These are phyloP conservation scores for Sclerurus mexicanus DNA, from an alignment of 2,113 vertebrate species.

Conservation along the genomic window DNA sequence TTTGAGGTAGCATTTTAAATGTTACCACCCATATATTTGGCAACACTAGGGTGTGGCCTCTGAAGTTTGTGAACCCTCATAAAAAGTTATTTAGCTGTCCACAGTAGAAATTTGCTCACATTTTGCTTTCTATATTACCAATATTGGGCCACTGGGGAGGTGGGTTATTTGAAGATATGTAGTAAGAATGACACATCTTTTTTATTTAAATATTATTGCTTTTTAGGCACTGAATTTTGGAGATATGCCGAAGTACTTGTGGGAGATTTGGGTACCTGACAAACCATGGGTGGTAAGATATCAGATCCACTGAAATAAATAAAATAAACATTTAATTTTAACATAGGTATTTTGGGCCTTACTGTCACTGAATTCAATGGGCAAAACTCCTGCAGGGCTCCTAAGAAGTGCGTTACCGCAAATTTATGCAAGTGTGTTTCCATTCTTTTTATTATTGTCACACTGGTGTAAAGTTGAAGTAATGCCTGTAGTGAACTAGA, in stretches of 20 bases:
- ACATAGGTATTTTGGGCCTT: neutral
- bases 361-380: neutral
- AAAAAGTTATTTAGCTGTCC: neutral
- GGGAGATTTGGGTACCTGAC: constrained; percentile 53
- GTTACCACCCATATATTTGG: neutral
- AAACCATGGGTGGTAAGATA: constrained; percentile 56
- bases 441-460: neutral
- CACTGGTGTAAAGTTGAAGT: neutral
- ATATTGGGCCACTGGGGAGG: neutral
- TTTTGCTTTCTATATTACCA: neutral
- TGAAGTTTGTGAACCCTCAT: neutral
- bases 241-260: constrained; percentile 63
- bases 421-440: neutral
- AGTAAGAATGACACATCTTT: constrained; percentile 39
- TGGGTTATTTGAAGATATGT: neutral
- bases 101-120: neutral
- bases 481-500: neutral
- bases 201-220: constrained; percentile 67
- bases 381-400: neutral
- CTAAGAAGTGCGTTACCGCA: neutral
- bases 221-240: constrained; percentile 64
- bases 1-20: neutral
- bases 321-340: neutral
- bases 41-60: neutral
- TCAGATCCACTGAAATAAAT: constrained; percentile 39